Evolutionary conservation across 2,797 vertebrate species (phyloP), one percentile per base, ranked within the genome.

Genomic region (Vespertilio murinus): DNA sequence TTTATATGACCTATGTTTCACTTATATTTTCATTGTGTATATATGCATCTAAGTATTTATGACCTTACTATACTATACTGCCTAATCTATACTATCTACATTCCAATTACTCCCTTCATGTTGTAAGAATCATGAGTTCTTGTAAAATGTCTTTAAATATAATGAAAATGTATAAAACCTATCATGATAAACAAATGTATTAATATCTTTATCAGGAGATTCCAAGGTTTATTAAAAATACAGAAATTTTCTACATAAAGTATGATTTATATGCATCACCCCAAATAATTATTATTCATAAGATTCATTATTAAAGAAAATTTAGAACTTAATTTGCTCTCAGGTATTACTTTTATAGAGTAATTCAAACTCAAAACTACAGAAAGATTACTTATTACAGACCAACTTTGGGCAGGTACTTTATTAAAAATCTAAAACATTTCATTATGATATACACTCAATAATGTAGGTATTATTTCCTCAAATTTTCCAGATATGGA

Each of bases 351-450:
- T 93, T 95, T 71, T 85, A 85, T n/a, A 75, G 20, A 95, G 79
- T 73, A 91, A 94, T 75, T 95, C 40, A 90, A 16, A 64, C 86
- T 71, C 42, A 79, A 95, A 88, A 89, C n/a, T 40, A 80, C 47
- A 8, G 18, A 83, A 56, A 14, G 81, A 79, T 71, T 88, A 56
- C 59, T 86, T 94, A 88, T 82, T 88, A 88, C 14, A 69, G 85
- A 75, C 13, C 40, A 70, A 49, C 8, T 74, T 3, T 87, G 35
- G 5, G 3, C 33, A 93, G 14, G 20, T 33, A 82, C 20, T 90
- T 0, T 79, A 9, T 61, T 69, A 71, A 96, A 22, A 56, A 80
- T 40, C 84, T 94, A 77, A 96, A 92, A 69, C 40, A 85, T 49
- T 78, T 92, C n/a, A 64, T 73, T 82, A 93, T 61, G 14, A 61